phyloP scores from a whole-genome alignment of 2,113 vertebrate genomes.

The Pangasianodon hypophthalmus region DNA sequence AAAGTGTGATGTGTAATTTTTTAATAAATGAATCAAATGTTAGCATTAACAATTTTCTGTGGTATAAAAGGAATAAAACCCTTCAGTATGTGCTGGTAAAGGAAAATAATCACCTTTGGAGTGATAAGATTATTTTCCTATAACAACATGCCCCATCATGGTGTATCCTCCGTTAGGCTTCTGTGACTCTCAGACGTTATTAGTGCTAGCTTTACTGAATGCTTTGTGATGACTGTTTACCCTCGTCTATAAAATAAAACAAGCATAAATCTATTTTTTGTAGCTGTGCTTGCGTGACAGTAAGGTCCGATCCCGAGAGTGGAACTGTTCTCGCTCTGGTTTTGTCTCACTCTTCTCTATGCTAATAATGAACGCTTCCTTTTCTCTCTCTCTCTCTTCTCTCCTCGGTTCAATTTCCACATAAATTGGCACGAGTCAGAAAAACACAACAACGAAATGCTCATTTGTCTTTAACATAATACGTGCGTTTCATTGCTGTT shows the following conservation, averaged over 20 bases:
- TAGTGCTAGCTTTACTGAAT: too few species aligned
- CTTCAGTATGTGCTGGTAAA: too few species aligned
- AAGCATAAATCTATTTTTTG: background rate
- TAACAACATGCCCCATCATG: background rate
- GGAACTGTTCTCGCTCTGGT: constrained; percentile 22
- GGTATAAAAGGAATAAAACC: background rate
- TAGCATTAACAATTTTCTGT: background rate
- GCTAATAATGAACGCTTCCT: constrained; percentile 28
- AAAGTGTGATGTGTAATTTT: too few species aligned
- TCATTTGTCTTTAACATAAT: background rate
- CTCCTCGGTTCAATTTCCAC: constrained; percentile 6
- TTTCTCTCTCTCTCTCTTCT: constrained; percentile 13
- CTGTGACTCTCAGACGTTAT: too few species aligned
- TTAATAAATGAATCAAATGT: too few species aligned
- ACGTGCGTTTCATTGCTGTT: background rate
- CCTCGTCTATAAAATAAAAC: background rate
- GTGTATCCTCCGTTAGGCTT: too few species aligned
- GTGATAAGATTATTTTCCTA: background rate
- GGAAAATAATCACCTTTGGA: too few species aligned
- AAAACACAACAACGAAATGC: background rate
- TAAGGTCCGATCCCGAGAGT: constrained; percentile 9
- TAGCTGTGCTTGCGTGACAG: background rate
- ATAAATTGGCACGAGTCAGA: background rate
- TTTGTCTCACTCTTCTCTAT: constrained; percentile 22
- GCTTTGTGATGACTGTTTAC: background rate